Evolutionary conservation across 1,140 invertebrate genomes (phyloP).

Genomic region (Sitodiplosis mosellana): DNA sequence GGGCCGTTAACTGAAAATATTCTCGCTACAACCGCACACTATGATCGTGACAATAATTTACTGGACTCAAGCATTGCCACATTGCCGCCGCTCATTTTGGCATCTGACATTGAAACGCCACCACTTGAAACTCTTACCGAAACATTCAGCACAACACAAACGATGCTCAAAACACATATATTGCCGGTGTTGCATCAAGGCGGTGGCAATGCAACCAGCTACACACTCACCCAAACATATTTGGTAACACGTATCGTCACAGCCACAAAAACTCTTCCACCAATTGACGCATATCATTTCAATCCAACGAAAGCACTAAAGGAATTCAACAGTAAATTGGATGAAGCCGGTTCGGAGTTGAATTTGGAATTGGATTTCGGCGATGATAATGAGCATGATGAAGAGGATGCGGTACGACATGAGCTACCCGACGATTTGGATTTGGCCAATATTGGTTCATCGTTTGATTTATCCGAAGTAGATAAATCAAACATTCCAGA

Average conservation of each 20-base stretch:
- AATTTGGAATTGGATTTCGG: slow-evolving; percentile 69
- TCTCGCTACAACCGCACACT: slow-evolving; percentile 53
- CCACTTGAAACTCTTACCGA: slow-evolving; percentile 75
- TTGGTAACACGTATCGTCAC: slow-evolving; percentile 68
- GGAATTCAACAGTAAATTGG: slow-evolving; percentile 68
- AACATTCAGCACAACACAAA: slow-evolving; percentile 74
- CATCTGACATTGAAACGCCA: slow-evolving; percentile 53
- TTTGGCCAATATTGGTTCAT: slow-evolving; percentile 41
- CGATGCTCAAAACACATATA: slow-evolving; percentile 69
- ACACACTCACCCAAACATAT: slow-evolving; percentile 75
- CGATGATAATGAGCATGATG: slow-evolving; percentile 56
- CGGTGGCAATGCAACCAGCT: slow-evolving; percentile 45
- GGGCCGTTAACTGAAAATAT: slow-evolving; percentile 75
- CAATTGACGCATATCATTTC: slow-evolving; percentile 70
- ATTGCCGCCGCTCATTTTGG: slow-evolving; percentile 55
- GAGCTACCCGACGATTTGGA: slow-evolving; percentile 39
- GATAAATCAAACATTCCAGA: slow-evolving; percentile 37
- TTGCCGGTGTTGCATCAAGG: slow-evolving; percentile 55
- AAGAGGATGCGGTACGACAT: slow-evolving; percentile 34
- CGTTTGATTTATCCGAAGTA: slow-evolving; percentile 47
- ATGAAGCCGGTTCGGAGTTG: slow-evolving; percentile 73
- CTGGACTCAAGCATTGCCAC: slow-evolving; percentile 62
- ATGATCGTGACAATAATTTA: slow-evolving; percentile 47
- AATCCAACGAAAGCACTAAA: slow-evolving; percentile 71
- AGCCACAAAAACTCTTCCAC: slow-evolving; percentile 71